Percentiles rank a stretch among this genome's conserved stretches.
Conservation (phyloP, 2,113 vertebrate genomes). For the Erythrocebus patas region DNA sequence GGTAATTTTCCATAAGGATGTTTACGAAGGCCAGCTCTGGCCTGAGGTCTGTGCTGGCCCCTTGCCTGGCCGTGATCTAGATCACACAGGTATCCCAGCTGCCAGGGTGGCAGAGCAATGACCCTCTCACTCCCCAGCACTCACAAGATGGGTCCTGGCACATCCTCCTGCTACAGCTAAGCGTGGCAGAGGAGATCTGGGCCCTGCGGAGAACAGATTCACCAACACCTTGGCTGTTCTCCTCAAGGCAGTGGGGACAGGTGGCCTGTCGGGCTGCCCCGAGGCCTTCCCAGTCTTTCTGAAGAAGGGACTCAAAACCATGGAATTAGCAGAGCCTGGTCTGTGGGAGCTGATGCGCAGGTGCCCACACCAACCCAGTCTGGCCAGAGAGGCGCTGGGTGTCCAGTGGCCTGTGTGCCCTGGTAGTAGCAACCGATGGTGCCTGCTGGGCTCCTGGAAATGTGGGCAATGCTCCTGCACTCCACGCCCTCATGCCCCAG, state of each 20-base stretch:
- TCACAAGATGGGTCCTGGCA: rapidly evolving
- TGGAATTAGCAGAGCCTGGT: background rate
- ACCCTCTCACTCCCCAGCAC: too few relatives aligned
- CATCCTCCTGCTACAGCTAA: background rate
- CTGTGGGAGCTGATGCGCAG: rapidly evolving
- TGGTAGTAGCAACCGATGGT: background rate
- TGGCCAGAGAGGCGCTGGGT: background rate
- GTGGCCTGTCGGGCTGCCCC: background rate
- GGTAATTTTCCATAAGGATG: background rate
- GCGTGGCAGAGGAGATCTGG: background rate
- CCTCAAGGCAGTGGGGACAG: background rate
- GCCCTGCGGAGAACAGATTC: background rate
- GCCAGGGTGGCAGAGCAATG: rapidly evolving
- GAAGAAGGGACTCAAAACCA: background rate
- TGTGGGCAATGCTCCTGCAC: background rate
- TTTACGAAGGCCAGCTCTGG: background rate
- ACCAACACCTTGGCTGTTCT: background rate
- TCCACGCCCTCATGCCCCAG: background rate
- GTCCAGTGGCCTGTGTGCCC: background rate
- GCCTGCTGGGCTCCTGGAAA: background rate
- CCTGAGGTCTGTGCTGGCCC: background rate
- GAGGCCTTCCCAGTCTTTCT: background rate
- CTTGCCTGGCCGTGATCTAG: background rate
- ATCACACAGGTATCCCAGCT: background rate
- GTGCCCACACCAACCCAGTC: background rate